Evolutionary conservation across 2,888 invertebrate species (phyloP).

Genomic region (Rhaphigaster nebulosa): DNA sequence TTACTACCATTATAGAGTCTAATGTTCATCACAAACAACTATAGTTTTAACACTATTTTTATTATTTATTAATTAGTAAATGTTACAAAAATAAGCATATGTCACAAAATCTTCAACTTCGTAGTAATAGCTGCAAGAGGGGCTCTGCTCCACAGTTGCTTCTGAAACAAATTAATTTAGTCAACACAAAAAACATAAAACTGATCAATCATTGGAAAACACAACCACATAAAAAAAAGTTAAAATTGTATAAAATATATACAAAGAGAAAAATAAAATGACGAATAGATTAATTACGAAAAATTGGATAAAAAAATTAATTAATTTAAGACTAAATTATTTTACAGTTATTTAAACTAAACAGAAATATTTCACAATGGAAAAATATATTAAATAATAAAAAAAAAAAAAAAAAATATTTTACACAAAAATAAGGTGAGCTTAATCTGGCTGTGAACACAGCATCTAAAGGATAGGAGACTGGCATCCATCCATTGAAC

Average conservation of each 20-base stretch:
- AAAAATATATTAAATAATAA: too few species aligned
- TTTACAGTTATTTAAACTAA: too few species aligned
- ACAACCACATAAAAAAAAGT: background rate
- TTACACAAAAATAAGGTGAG: too few species aligned
- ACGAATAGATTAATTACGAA: too few species aligned
- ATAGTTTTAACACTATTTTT: background rate
- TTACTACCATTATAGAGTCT: too few species aligned
- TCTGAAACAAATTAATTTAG: background rate
- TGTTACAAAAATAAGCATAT: background rate
- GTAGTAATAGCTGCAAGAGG: conserved; percentile 33
- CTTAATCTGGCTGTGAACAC: too few species aligned
- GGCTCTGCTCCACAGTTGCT: conserved; percentile 16
- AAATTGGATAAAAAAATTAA: too few species aligned
- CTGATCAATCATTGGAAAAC: background rate
- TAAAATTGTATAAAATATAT: background rate
- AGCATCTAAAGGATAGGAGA: too few species aligned
- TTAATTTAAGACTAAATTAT: too few species aligned
- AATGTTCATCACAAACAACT: background rate
- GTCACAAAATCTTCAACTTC: conserved; percentile 33
- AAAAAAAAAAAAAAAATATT: too few species aligned
- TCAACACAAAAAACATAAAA: background rate
- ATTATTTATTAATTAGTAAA: background rate
- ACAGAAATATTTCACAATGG: too few species aligned
- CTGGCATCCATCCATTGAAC: too few species aligned
- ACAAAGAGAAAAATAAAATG: background rate